phyloP scores from a whole-genome alignment of 2,888 invertebrate genomes.

The Prenolepis imparis region DNA sequence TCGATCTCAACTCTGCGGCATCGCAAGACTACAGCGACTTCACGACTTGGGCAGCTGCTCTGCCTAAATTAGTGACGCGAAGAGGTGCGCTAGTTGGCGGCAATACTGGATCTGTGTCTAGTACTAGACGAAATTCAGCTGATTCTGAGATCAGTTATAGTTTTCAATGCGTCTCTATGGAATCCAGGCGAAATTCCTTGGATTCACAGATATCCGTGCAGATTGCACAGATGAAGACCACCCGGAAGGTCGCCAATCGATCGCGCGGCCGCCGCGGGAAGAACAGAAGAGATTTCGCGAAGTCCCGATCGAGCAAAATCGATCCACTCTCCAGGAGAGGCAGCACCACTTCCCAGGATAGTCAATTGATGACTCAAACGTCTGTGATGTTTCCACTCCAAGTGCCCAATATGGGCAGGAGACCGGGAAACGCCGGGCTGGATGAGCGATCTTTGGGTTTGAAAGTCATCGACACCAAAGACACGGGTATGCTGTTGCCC shows the following conservation, averaged over 20 bases:
- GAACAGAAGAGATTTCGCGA: constrained; percentile 85
- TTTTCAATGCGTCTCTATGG: constrained; percentile 93
- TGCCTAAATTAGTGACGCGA: constrained; percentile 94
- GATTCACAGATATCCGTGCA: constrained; percentile 95
- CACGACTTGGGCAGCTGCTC: constrained; percentile 96
- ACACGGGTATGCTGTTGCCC: constrained; percentile 80
- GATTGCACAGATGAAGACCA: constrained; percentile 89
- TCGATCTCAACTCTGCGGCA: constrained; percentile 91
- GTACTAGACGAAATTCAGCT: constrained; percentile 88
- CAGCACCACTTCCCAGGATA: constrained; percentile 94
- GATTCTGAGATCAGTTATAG: constrained; percentile 92
- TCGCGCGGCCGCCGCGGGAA: constrained; percentile 86
- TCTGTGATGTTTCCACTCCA: constrained; percentile 86
- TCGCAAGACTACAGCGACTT: constrained; percentile 92
- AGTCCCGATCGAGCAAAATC: constrained; percentile 81
- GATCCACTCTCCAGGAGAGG: constrained; percentile 86
- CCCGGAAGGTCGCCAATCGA: constrained; percentile 88
- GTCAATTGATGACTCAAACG: constrained; percentile 90
- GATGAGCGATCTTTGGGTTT: constrained; percentile 85
- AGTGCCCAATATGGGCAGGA: constrained; percentile 88
- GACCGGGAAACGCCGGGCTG: constrained; percentile 87
- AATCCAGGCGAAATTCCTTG: constrained; percentile 94
- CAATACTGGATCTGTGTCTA: constrained; percentile 88
- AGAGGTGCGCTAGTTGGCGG: constrained; percentile 93
- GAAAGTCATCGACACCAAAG: constrained; percentile 79